Percentiles rank a stretch among this genome's conserved stretches.
Conservation (phyloP, 2,113 vertebrate genomes). For the Phalacrocorax brasilianus region DNA sequence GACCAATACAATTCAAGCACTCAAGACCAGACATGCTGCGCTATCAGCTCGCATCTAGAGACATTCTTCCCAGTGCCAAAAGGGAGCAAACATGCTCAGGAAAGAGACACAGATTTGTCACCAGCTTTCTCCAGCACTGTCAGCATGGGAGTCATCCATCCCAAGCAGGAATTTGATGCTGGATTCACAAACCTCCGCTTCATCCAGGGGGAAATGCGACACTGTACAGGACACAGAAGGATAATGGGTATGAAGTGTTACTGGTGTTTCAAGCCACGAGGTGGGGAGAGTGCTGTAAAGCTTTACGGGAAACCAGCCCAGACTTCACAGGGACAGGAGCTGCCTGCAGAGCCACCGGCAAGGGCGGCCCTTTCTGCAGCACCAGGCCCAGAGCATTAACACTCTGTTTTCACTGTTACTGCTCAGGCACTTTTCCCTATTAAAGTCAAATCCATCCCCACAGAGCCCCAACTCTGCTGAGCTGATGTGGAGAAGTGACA, state of each 20-base stretch:
- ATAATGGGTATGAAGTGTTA: background rate
- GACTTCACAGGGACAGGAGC: background rate
- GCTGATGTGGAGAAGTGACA: background rate
- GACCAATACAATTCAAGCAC: background rate
- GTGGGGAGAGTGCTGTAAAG: background rate
- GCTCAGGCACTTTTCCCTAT: conserved; percentile 2
- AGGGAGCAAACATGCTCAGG: background rate
- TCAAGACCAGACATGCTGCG: accelerated
- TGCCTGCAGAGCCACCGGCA: background rate
- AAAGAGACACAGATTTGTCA: background rate
- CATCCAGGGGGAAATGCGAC: accelerated
- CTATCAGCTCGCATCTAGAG: background rate
- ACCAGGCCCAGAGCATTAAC: conserved; percentile 14
- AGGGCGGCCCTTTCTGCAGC: background rate
- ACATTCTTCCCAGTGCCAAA: background rate
- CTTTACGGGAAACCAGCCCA: background rate
- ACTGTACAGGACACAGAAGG: background rate
- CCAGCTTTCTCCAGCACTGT: background rate
- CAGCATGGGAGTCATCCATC: background rate
- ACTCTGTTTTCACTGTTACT: background rate
- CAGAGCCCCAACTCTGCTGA: accelerated
- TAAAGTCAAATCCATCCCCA: background rate
- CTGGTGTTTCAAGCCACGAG: accelerated
- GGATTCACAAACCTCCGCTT: background rate
- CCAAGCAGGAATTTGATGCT: background rate